Evolutionary conservation across 2,888 invertebrate genomes (phyloP), one percentile per base, ranked within the genome.

Genomic region (Drosophila putrida): DNA sequence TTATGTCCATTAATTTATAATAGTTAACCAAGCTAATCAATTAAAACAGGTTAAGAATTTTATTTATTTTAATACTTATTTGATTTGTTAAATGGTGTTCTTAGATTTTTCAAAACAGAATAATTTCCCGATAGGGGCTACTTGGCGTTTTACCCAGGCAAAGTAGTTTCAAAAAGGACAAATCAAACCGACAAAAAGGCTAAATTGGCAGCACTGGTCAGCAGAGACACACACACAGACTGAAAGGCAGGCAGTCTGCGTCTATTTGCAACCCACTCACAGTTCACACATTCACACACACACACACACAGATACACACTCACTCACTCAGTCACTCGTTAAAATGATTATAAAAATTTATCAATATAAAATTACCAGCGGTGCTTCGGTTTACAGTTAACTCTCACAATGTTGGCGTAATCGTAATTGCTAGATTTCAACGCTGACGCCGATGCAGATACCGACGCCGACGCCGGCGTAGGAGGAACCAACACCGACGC

Each of bases 311-410:
- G 9, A 51, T 51, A 57, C 55, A 39, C 50, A 25, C 55, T 49
- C 25, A 53, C 43, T 44, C 44, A 69, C 73, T 88, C 81, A 71
- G 70, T 88, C 90, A 80, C 78, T 86, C 88, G 90, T 86, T 88
- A 89, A 86, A 86, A 82, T 82, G 83, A 85, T 86, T 86, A 80
- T 85, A 87, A 88, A 84, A 89, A 85, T 89, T 72, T 89, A 85
- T 85, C 90, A 89, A 89, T 86, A 89, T 86, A 86, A 82, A 75
- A 89, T 86, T 86, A 88, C 88, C 75, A 66, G 65, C 75, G 65
- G 36, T 71, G 82, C 73, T 68, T 88, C 78, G 66, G 75, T 69
- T 89, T 84, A 75, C 89, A 81, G 66, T 69, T 79, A 79, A 67
- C 82, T 71, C 75, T 59, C 67, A 73, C 75, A 80, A 67, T 72